Evolutionary conservation across 2,888 invertebrate species (phyloP), one percentile per base, ranked within the genome.

Genomic region (Synergus gifuensis): DNA sequence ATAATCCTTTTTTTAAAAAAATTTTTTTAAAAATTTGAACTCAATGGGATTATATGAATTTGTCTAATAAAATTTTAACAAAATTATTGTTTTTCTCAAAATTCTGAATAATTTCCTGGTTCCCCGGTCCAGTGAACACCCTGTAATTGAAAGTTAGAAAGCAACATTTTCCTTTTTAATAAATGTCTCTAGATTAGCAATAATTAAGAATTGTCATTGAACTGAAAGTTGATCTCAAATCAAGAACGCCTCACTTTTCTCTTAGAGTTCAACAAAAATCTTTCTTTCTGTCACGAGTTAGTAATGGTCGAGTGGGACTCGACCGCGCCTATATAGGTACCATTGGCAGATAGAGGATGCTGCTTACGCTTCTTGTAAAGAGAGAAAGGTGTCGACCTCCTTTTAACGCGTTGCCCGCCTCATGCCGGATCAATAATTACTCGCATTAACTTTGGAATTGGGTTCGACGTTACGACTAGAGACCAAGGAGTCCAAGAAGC

Each of bases 351-450:
- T 54, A 58, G 78, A 84, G 80, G 82, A 82, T 81, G 82, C 82
- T 79, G 84, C 46, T 69, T 36, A 69, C 80, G 81, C 82, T 82
- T 87, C 85, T 82, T 67, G 79, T 83, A 63, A 86, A 80, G 85
- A 86, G 89, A 89, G 89, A 90, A 90, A 90, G 89, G 89, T 88
- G 86, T 79, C 87, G 90, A 89, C 90, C 90, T 90, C 88, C 84
- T 89, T 90, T 88, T 84, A 85, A 87, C 86, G 83, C 83, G 82
- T 83, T 85, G 80, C 83, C 82, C 82, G 78, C 79, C 77, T 78
- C 80, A 78, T 81, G 81, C 83, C 81, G 76, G 76, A 80, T 81
- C 79, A 83, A 82, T 84, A 84, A 84, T 83, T 84, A 83, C 83
- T 81, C 81, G 81, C 83, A 83, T 83, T 81, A 81, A 73, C 82